These are phyloP conservation scores for Pagetopsis macropterus DNA, from an alignment of 2,797 vertebrate genomes.

Conservation along the genomic window DNA sequence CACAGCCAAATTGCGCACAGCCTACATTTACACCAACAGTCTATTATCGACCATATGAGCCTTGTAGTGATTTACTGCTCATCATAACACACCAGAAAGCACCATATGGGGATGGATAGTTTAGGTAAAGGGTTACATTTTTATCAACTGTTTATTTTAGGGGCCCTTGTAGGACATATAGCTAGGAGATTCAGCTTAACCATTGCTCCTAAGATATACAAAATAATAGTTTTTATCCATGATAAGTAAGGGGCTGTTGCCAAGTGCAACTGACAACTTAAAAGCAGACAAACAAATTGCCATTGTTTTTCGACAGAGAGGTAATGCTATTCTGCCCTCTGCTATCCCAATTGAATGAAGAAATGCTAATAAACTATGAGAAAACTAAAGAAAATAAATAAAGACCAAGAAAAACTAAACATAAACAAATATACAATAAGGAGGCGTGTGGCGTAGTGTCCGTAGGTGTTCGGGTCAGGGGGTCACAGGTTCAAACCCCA, in stretches of 20 bases:
- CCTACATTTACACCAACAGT: neutral
- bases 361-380: neutral
- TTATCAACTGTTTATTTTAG: neutral
- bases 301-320: neutral
- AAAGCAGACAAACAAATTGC: neutral
- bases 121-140: neutral
- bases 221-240: neutral
- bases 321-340: neutral
- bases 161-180: neutral
- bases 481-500: too few species aligned
- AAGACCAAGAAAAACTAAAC: neutral
- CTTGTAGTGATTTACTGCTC: neutral
- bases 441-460: too few species aligned
- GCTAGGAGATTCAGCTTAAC: neutral
- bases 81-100: slow-evolving; percentile 7
- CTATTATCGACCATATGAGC: slow-evolving; percentile 1
- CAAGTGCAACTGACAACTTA: neutral
- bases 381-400: neutral
- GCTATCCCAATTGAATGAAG: slow-evolving; percentile 2
- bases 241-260: neutral
- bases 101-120: neutral
- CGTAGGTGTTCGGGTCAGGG: too few species aligned
- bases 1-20: neutral
- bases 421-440: slow-evolving; percentile 11
- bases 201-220: neutral